Base-by-base conservation (phyloP, 1,140 invertebrate species). In the Trichonephila inaurata region DNA sequence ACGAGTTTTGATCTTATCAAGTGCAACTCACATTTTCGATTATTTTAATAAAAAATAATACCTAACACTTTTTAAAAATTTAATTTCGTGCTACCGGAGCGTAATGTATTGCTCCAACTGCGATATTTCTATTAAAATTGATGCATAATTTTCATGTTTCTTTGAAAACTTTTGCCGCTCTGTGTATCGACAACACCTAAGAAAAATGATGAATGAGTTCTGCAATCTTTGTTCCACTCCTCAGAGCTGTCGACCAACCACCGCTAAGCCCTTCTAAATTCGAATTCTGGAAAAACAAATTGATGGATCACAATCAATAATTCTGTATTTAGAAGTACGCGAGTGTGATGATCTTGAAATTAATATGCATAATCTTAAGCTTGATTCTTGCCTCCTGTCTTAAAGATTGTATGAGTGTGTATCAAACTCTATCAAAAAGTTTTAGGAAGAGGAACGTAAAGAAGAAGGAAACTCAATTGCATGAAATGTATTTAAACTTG, bases 221-320 rank as follows among this genome's bases (percentile, higher is more conserved):
- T 14, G 72, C 28, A 77, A 40, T 77, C 28, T 77, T 77, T 77
- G 33, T 77, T 77, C 72, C 16, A 18, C 18, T 28, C 69, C 16
- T 33, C 28, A 28, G 8, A 18, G 4, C 16, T 40, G 72, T 77
- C 72, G 18, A 18, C 72, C 72, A 19, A 77, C 72, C 72, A 33
- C 72, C 18, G 16, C 33, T 33, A 72, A n/a, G 28, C n/a, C 28
- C 16, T 24, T 69, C 66, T 69, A 12, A 24, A 69, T 10, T 24
- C 28, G 33, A 77, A 16, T 77, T 77, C 3, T 14, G 18, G 28
- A 40, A 77, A 40, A 77, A 77, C 33, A 77, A 77, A 77, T 16
- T 77, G 72, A 77, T 77, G 72, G 72, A 77, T 77, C 33, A 16
- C 28, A 77, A 77, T 77, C 72, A 77, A 77, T 77, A 77, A 40